A percentile compares a stretch with the other conserved stretches of the same genome.
phyloP scores from a whole-genome alignment of 2,797 vertebrate genomes.

The Diceros bicornis region DNA sequence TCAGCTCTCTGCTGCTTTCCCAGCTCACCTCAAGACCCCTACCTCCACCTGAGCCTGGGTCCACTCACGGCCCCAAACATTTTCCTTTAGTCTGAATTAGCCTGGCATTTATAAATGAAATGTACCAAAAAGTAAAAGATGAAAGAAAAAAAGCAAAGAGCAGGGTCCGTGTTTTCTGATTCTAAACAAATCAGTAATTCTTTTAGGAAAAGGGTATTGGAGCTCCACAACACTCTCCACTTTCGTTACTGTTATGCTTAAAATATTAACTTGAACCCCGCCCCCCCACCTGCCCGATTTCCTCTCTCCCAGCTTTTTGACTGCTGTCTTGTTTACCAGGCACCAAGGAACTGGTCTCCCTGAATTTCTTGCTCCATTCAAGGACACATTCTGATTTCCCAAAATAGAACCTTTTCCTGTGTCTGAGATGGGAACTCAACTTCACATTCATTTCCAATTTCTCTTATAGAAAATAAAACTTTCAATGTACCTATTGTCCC shows the following conservation, averaged over 20 bases:
- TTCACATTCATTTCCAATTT: background rate
- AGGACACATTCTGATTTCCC: background rate
- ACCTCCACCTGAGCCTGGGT: accelerated
- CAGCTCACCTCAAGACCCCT: background rate
- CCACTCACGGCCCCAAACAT: background rate
- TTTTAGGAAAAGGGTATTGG: background rate
- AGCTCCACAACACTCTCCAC: background rate
- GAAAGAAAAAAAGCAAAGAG: background rate
- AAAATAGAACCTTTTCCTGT: background rate
- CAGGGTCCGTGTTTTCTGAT: background rate
- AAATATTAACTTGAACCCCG: background rate
- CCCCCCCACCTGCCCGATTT: accelerated
- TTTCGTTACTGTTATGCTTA: background rate
- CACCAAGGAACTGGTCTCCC: background rate
- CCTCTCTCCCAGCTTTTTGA: background rate
- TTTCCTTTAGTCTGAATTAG: background rate
- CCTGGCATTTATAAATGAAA: background rate
- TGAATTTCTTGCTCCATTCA: background rate
- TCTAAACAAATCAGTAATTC: background rate
- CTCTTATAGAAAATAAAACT: background rate
- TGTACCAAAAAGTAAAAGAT: background rate
- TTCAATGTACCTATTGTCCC: background rate
- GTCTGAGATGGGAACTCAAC: background rate
- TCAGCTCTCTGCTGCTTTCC: background rate
- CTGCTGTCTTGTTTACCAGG: background rate